Evolutionary conservation across 1,140 invertebrate species (phyloP).

Genomic region (Platyura marginata): DNA sequence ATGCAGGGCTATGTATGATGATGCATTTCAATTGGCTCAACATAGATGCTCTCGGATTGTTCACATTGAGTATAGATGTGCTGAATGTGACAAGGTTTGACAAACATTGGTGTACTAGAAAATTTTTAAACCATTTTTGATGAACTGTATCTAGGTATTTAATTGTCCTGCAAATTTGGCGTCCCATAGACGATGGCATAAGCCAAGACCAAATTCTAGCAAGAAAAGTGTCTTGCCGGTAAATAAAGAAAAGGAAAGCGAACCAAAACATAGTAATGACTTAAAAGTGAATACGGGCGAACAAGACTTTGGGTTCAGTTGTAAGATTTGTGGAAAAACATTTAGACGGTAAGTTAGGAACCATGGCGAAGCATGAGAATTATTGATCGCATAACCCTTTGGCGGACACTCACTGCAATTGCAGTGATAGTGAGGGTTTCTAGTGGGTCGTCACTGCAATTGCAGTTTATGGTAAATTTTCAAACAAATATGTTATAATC

Average conservation of each 20-base stretch:
- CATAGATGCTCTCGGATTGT: slow-evolving; percentile 94
- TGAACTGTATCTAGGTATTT: slow-evolving; percentile 42
- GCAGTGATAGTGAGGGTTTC: too few relatives aligned
- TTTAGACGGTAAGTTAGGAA: slow-evolving; percentile 39
- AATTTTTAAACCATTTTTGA: too few relatives aligned
- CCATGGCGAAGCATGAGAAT: too few relatives aligned
- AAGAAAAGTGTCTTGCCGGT: slow-evolving; percentile 13
- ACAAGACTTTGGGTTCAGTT: slow-evolving; percentile 37
- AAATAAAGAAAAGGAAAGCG: slow-evolving; percentile 9
- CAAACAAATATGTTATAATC: too few relatives aligned
- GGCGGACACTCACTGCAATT: too few relatives aligned
- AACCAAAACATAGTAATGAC: neutral
- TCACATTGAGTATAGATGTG: slow-evolving; percentile 94
- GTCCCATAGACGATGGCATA: slow-evolving; percentile 93
- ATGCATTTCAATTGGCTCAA: slow-evolving; percentile 91
- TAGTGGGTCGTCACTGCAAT: too few relatives aligned
- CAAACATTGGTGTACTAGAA: too few relatives aligned
- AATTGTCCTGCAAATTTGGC: slow-evolving; percentile 97
- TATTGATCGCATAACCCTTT: too few relatives aligned
- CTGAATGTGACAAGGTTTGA: slow-evolving; percentile 94
- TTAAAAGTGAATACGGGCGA: neutral
- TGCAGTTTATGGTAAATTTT: too few relatives aligned
- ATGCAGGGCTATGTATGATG: slow-evolving; percentile 80
- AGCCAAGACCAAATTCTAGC: slow-evolving; percentile 34
- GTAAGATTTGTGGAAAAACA: slow-evolving; percentile 59